Evolutionary conservation across 2,113 vertebrate genomes (phyloP).

Genomic region (Strix aluco): DNA sequence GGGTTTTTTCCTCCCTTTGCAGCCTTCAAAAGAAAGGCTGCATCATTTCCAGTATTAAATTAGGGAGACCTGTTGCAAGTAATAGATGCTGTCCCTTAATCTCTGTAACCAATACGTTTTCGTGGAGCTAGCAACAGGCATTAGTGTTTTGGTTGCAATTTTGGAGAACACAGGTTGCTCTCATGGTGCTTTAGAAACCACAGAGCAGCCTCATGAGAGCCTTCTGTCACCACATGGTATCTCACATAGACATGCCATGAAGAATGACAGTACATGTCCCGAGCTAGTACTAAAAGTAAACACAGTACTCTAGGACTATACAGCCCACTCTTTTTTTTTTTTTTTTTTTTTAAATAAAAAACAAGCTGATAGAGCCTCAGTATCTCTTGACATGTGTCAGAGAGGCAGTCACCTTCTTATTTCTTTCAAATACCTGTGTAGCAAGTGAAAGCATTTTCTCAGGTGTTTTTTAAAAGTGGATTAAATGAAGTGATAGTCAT

Average conservation of each 20-base stretch:
- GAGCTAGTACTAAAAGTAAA: neutral
- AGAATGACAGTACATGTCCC: neutral
- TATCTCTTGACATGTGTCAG: neutral
- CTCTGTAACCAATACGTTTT: neutral
- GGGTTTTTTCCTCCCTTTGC: fast-evolving
- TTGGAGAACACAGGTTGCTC: neutral
- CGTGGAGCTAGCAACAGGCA: neutral
- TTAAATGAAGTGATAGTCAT: neutral
- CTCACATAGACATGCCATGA: fast-evolving
- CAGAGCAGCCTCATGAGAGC: neutral
- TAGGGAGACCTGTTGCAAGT: neutral
- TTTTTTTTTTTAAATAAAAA: neutral
- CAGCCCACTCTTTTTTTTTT: too few species aligned
- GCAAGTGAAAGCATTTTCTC: neutral
- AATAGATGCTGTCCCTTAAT: neutral
- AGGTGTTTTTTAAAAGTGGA: neutral
- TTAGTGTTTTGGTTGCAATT: neutral
- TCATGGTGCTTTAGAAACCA: neutral
- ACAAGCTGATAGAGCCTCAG: neutral
- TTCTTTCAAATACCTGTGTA: neutral
- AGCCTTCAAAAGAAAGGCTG: neutral
- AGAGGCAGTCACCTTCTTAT: neutral
- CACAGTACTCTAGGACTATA: neutral
- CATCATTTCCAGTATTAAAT: neutral
- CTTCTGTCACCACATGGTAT: neutral